Conservation (phyloP, 2,113 vertebrate genomes). For the Hipposideros armiger region DNA sequence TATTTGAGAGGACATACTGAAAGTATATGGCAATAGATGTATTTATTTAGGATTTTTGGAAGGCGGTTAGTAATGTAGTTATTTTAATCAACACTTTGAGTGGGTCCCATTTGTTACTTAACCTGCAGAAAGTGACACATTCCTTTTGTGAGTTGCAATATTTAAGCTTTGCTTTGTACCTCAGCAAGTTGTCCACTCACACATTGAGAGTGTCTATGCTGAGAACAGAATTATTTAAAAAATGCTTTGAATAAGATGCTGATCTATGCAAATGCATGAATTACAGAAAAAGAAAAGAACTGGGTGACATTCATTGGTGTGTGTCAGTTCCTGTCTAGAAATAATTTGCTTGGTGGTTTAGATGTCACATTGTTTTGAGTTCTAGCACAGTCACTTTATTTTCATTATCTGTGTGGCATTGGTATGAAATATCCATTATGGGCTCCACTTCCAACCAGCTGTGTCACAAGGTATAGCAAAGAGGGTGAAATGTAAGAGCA, state of each 20-base stretch:
- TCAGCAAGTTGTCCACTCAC: conserved; percentile 12
- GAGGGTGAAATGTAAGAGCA: conserved; percentile 34
- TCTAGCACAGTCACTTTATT: conserved; percentile 18
- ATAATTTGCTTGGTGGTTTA: conserved; percentile 43
- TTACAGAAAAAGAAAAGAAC: not conserved
- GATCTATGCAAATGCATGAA: conserved; percentile 45
- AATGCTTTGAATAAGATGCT: conserved; percentile 14
- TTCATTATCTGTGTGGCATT: not conserved
- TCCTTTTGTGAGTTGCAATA: not conserved
- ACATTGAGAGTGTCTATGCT: not conserved
- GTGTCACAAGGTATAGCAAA: conserved; percentile 40
- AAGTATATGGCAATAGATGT: not conserved
- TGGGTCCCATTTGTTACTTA: not conserved
- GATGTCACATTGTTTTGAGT: conserved; percentile 38
- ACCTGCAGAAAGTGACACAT: conserved; percentile 13
- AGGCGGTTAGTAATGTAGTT: not conserved
- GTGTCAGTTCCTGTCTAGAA: conserved; percentile 42
- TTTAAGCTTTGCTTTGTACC: conserved; percentile 56
- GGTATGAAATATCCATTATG: conserved; percentile 46
- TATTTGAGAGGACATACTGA: not conserved
- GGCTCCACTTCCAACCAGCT: conserved; percentile 48
- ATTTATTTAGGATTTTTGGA: conserved; percentile 42
- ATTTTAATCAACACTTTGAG: conserved; percentile 35
- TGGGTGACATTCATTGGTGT: not conserved
- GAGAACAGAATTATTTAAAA: conserved; percentile 66